Evolutionary conservation across 2,797 vertebrate genomes (phyloP).

Genomic region (Chelmon rostratus): DNA sequence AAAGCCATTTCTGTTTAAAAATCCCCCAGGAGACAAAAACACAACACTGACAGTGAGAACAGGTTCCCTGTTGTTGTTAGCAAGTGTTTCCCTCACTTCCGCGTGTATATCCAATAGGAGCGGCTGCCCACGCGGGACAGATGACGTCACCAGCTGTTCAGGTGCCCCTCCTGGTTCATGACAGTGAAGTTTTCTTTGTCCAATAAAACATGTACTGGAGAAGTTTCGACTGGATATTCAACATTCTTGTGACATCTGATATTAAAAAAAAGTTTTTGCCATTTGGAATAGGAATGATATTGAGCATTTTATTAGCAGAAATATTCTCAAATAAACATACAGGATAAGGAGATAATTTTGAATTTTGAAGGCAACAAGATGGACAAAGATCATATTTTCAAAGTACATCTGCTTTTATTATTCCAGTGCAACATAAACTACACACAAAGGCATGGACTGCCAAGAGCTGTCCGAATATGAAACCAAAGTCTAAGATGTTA

Average conservation of each 20-base stretch:
- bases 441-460: neutral
- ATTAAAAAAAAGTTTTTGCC: too few relatives aligned
- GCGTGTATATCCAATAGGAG: constrained; percentile 64
- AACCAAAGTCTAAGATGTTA: neutral
- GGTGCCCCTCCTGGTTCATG: neutral
- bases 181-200: neutral
- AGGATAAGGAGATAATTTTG: neutral
- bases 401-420: neutral
- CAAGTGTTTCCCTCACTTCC: constrained; percentile 57
- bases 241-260: neutral
- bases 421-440: neutral
- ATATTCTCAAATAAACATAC: neutral
- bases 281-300: neutral
- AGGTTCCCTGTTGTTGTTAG: constrained; percentile 56
- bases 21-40: neutral
- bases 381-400: neutral
- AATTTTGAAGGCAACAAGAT: neutral
- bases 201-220: neutral
- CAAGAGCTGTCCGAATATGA: neutral
- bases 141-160: constrained; percentile 48
- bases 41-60: neutral
- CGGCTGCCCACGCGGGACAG: constrained; percentile 6
- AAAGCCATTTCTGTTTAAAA: constrained; percentile 83
- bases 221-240: neutral
- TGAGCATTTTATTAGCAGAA: neutral